Base-by-base conservation (phyloP, 2,888 invertebrate species). In the Dilophus febrilis region DNA sequence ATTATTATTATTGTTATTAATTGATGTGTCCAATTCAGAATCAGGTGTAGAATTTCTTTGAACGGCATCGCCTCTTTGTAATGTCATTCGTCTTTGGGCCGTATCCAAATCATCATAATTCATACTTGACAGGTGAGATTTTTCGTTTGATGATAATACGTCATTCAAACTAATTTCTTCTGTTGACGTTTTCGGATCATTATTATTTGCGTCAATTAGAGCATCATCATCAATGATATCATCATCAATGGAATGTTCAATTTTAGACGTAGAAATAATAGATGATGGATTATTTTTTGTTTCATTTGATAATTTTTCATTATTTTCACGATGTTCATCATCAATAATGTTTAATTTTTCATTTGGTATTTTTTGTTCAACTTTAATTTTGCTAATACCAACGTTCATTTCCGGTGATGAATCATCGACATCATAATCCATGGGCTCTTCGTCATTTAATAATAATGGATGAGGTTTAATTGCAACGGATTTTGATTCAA, bases 31-130 rank as follows among this genome's bases (percentile, higher is more conserved):
- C n/a, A 33, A 32, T 19, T 57, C 56, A n/a, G n/a, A n/a, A 41
- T 59, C 59, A 3, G 56, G 57, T 3, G 58, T 55, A 2, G 60
- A 60, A 48, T 58, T 54, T 36, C 56, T 56, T 35, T 56, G 55
- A 29, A 61, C 43, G 8, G 61, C 61, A 48, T 58, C 58, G 1
- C 59, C 61, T 4, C 61, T 51, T 42, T 61, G 60, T 11, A 61
- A 42, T 4, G 57, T 61, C 37, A 51, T 48, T 6, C 61, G 53
- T 33, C 57, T 53, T 13, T 55, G 55, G 3, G 57, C 57, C 37
- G 58, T 50, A 17, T 51, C 42, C 13, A 43, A 28, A 16, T 44
- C 46, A 33, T 46, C 45, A n/a, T 44, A 38, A 37, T 40, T 45
- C 3, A 39, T n/a, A n/a, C 34, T 38, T 6, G 35, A 5, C 7